phyloP scores from a whole-genome alignment of 2,113 vertebrate genomes.

The Aleadryas rufinucha region DNA sequence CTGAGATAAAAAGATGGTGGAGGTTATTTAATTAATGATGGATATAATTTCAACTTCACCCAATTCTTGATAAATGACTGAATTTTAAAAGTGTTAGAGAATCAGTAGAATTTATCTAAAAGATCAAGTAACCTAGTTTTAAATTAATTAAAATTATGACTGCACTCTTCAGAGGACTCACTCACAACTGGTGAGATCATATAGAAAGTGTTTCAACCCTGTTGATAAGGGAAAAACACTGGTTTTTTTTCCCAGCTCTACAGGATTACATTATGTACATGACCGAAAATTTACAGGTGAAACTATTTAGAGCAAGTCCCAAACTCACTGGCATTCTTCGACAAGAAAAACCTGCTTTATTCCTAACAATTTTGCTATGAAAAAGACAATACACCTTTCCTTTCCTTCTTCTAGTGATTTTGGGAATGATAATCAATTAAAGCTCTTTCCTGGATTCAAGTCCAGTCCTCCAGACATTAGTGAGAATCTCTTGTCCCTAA shows the following conservation, averaged over 20 bases:
- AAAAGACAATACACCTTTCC: background rate
- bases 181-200: background rate
- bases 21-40: background rate
- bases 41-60: background rate
- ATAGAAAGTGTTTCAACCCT: background rate
- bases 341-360: background rate
- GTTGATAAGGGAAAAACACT: background rate
- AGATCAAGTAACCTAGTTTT: background rate
- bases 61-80: background rate
- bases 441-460: background rate
- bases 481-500: background rate
- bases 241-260: background rate
- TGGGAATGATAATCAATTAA: background rate
- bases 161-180: background rate
- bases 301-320: background rate
- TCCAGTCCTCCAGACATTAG: background rate
- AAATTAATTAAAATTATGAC: background rate
- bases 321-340: background rate
- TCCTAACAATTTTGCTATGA: background rate
- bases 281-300: background rate
- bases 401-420: background rate
- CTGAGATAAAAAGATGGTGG: background rate
- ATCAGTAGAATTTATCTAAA: background rate
- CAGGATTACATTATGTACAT: background rate
- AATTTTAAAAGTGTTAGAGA: background rate